Conservation (phyloP, 2,797 vertebrate species). For the Rhinophrynus dorsalis region DNA sequence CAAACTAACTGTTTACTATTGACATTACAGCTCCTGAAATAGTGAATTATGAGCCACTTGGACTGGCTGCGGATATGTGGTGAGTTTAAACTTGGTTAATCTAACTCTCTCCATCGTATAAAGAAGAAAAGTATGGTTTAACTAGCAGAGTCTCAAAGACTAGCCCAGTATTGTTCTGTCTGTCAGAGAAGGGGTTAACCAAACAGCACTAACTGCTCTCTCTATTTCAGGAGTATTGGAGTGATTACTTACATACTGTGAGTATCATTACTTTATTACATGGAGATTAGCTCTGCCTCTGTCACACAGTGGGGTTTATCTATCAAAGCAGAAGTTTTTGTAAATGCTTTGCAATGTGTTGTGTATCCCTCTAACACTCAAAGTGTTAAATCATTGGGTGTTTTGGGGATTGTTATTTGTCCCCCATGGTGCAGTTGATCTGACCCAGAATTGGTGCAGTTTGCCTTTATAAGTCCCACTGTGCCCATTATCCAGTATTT, state of each 20-base stretch:
- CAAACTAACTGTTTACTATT: background rate
- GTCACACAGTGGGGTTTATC: too few relatives aligned
- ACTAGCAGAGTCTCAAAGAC: background rate
- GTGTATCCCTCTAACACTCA: too few relatives aligned
- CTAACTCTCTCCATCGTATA: background rate
- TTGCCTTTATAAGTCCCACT: too few relatives aligned
- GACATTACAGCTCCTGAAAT: conserved; percentile 94
- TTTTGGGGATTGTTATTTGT: too few relatives aligned
- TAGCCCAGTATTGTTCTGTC: background rate
- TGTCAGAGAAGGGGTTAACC: background rate
- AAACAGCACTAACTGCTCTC: conserved; percentile 25
- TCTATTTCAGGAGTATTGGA: conserved; percentile 89
- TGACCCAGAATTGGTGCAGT: too few relatives aligned
- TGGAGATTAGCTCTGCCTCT: too few relatives aligned
- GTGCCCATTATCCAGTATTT: too few relatives aligned
- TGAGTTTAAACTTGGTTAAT: conserved; percentile 62
- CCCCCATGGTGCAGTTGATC: too few relatives aligned
- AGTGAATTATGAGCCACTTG: conserved; percentile 93
- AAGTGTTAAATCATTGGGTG: too few relatives aligned
- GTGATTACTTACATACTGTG: conserved; percentile 98
- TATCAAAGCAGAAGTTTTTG: too few relatives aligned
- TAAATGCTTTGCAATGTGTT: too few relatives aligned
- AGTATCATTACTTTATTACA: conserved; percentile 69
- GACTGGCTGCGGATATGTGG: conserved; percentile 96
- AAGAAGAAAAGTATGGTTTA: background rate